Evolutionary conservation across 2,888 invertebrate genomes (phyloP).

Genomic region (Drosophila algonquin): DNA sequence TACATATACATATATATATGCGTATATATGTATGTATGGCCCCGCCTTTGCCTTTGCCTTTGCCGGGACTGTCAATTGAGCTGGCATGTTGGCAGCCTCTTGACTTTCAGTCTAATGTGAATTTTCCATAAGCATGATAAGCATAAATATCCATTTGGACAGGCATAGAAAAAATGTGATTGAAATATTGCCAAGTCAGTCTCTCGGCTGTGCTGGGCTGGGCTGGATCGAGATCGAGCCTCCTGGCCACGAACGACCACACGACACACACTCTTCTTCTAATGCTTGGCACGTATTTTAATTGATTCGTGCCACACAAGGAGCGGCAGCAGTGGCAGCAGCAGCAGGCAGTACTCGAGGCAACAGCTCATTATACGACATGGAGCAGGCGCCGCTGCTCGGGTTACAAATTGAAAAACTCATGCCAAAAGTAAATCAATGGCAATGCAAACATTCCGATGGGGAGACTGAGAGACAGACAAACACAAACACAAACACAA

Average conservation of each 20-base stretch:
- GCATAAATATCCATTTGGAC: conserved; percentile 56
- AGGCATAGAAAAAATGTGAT: conserved; percentile 40
- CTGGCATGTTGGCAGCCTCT: conserved; percentile 78
- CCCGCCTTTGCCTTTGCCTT: conserved; percentile 48
- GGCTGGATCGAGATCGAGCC: not conserved
- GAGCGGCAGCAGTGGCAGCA: conserved; percentile 28
- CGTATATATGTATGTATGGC: too few relatives aligned
- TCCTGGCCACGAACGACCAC: conserved; percentile 2
- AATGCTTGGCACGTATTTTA: conserved; percentile 82
- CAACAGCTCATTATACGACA: conserved; percentile 50
- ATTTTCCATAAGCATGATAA: conserved; percentile 69
- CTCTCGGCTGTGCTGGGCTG: not conserved
- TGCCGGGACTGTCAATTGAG: conserved; percentile 75
- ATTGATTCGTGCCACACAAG: conserved; percentile 75
- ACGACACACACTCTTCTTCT: conserved; percentile 50
- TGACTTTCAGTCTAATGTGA: conserved; percentile 75
- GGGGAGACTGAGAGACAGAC: conserved; percentile 23
- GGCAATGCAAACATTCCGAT: conserved; percentile 43
- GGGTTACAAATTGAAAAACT: conserved; percentile 41
- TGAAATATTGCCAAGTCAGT: conserved; percentile 65
- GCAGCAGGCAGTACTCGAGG: conserved; percentile 20
- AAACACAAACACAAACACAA: conserved; percentile 34
- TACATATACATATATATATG: too few relatives aligned
- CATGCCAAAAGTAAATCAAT: conserved; percentile 48
- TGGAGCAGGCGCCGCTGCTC: not conserved